phyloP scores from a whole-genome alignment of 2,888 invertebrate genomes.

The Lithosia quadra region DNA sequence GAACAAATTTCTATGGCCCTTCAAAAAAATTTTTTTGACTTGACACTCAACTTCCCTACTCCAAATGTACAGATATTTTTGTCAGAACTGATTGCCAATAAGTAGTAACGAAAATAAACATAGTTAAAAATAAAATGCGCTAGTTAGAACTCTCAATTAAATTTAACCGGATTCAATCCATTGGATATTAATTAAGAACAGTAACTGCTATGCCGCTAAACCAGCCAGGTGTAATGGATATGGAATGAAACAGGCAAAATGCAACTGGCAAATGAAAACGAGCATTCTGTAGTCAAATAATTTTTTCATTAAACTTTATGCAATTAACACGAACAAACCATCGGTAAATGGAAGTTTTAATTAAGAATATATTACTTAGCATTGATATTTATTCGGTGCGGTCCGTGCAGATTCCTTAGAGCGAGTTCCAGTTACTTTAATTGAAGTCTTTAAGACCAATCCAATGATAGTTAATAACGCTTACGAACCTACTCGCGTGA shows the following conservation, averaged over 20 bases:
- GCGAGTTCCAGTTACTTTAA: conserved; percentile 69
- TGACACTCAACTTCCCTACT: conserved; percentile 18
- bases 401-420: conserved; percentile 60
- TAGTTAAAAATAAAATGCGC: conserved; percentile 47
- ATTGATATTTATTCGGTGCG: conserved; percentile 55
- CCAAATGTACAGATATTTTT: conserved; percentile 44
- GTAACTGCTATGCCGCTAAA: conserved; percentile 32
- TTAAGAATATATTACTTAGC: conserved; percentile 59
- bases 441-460: conserved; percentile 57
- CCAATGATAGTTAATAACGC: conserved; percentile 57
- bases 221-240: conserved; percentile 28
- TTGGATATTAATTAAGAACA: conserved; percentile 47
- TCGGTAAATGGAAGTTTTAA: conserved; percentile 34
- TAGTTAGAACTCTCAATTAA: conserved; percentile 51
- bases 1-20: no score
- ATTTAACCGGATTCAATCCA: conserved; percentile 52
- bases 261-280: conserved; percentile 35
- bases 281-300: conserved; percentile 13
- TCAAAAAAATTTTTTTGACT: not conserved
- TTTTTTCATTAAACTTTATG: conserved; percentile 25
- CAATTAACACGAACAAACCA: conserved; percentile 33
- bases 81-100: conserved; percentile 40
- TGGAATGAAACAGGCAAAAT: conserved; percentile 37
- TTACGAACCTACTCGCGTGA: conserved; percentile 61
- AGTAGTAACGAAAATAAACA: conserved; percentile 47